These are phyloP conservation scores for Heliornis fulica DNA, from an alignment of 2,113 vertebrate genomes.

Conservation along the genomic window DNA sequence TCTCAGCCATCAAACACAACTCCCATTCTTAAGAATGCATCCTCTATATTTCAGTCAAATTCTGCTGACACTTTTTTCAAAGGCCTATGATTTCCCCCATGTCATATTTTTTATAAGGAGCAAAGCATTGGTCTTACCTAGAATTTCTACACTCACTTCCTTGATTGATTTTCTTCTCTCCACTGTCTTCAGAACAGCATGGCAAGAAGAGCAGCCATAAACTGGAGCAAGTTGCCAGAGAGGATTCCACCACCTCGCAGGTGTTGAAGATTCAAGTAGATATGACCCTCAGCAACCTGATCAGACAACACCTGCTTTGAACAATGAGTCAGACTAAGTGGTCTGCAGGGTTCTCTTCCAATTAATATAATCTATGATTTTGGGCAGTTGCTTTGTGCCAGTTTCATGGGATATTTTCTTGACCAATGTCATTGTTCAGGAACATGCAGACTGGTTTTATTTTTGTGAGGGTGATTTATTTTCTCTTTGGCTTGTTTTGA, in stretches of 20 bases:
- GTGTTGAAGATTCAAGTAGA: background rate
- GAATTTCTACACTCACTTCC: background rate
- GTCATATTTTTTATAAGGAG: background rate
- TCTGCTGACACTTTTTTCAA: background rate
- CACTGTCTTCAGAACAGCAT: background rate
- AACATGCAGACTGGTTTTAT: background rate
- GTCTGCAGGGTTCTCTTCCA: background rate
- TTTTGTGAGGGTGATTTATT: background rate
- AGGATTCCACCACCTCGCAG: background rate
- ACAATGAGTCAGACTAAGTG: background rate
- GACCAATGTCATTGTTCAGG: background rate
- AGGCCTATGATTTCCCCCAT: background rate
- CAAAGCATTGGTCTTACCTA: fast-evolving
- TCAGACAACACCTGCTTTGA: background rate
- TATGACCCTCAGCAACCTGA: background rate
- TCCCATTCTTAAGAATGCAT: background rate
- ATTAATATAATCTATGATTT: background rate
- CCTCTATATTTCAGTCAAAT: background rate
- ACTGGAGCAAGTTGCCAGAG: background rate
- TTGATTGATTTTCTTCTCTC: background rate
- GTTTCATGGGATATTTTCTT: background rate
- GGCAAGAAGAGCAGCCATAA: background rate
- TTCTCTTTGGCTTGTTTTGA: background rate
- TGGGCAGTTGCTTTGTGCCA: background rate
- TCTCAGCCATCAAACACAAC: background rate